Evolutionary conservation across 2,113 vertebrate species (phyloP).

Genomic region (Aepyceros melampus): DNA sequence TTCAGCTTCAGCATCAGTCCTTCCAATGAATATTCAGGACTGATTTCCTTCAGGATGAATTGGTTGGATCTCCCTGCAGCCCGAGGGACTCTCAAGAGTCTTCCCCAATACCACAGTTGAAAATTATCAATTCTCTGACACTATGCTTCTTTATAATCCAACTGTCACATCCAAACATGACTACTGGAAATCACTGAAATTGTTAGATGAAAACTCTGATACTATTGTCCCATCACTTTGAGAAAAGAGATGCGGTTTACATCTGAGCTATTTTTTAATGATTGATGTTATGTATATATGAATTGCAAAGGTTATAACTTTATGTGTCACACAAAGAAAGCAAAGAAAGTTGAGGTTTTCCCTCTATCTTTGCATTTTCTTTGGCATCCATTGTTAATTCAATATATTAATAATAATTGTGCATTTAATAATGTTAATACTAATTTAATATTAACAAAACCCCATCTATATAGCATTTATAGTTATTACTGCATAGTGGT

Average conservation of each 20-base stretch:
- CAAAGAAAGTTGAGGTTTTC: neutral
- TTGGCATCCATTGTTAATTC: neutral
- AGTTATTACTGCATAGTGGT: neutral
- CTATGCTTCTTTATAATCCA: neutral
- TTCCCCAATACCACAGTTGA: neutral
- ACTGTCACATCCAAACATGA: neutral
- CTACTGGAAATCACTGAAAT: neutral
- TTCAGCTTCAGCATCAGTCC: neutral
- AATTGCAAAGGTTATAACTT: neutral
- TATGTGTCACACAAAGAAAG: neutral
- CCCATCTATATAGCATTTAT: neutral
- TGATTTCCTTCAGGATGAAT: neutral
- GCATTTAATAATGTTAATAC: neutral
- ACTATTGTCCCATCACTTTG: neutral
- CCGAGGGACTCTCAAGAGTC: neutral
- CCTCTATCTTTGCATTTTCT: neutral
- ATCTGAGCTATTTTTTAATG: neutral
- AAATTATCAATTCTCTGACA: neutral
- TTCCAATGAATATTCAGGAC: neutral
- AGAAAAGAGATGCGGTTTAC: neutral
- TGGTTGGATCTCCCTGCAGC: neutral
- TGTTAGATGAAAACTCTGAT: neutral
- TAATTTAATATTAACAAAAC: neutral
- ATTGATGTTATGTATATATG: neutral
- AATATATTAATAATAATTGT: neutral